Base-by-base conservation (phyloP, 1,140 invertebrate genomes). In the Sycobia sp. region DNA sequence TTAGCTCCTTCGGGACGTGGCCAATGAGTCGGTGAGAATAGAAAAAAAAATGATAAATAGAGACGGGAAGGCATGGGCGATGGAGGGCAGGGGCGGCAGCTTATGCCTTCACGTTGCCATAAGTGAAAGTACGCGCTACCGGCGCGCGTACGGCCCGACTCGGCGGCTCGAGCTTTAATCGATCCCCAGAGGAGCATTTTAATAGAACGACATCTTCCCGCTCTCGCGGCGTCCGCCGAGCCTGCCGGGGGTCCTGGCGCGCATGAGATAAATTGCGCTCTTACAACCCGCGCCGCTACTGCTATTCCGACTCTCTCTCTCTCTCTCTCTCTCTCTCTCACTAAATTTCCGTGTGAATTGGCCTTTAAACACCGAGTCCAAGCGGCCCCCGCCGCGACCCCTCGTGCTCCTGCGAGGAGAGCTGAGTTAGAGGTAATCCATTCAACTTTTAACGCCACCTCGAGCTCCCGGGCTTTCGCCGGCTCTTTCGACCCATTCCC, bases 331-430 rank as follows among this genome's bases (percentile, higher is more conserved):
- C 46, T 49, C 22, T 27, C 23, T 23, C 27, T 44, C 23, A 43
- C 25, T 55, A 36, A 62, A 55, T 54, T 36, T 55, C 43, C 60
- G 20, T 55, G 60, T 55, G 60, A 55, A 62, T 55, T 55, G 32
- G 50, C 60, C 50, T 62, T 55, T 47, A 53, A 62, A 62, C 50
- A 62, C 27, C 39, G 16, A 54, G 27, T n/a, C 9, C 16, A 34
- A 11, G 22, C 20, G 7, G 25, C 25, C 23, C 39, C 55, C 29
- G 43, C 50, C 18, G 8, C 34, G 20, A 25, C n/a, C n/a, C n/a
- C n/a, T n/a, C n/a, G n/a, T n/a, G n/a, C n/a, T n/a, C n/a, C n/a
- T n/a, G n/a, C n/a, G n/a, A n/a, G n/a, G n/a, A n/a, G n/a, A n/a
- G n/a, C n/a, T n/a, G n/a, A n/a, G 25, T 51, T 16, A n/a, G n/a